Base-by-base conservation (phyloP, 2,797 vertebrate species). In the Salmo trutta region DNA sequence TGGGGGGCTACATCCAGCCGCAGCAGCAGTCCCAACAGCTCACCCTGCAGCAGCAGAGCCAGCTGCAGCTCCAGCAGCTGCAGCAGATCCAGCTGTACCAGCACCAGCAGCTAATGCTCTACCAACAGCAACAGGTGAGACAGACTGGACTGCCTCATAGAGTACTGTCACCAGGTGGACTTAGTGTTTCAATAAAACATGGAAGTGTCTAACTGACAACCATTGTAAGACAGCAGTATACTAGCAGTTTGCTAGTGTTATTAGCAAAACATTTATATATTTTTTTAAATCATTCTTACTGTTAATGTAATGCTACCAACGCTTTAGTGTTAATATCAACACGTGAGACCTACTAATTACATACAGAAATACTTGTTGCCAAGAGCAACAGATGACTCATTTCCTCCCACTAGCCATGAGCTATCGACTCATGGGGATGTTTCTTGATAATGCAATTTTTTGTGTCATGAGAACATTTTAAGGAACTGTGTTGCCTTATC, bases 51-150 rank as follows among this genome's bases (percentile, higher is more conserved):
- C 96, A 94, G 88, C 93, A 94, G 52, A 90, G 71, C 81, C 93
- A 95, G 19, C 86, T 94, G 68, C 93, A 95, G 81, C 93, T 94
- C 67, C 94, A 95, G 10, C 95, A 96, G 71, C 82, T 94, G 53
- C 92, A 95, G 77, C 95, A 96, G 70, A 82, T 94, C 51, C 92
- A 95, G 77, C 94, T 95, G 54, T 94, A 89, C 85, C 96, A 96
- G 84, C 95, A 96, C 84, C 92, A 93, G 36, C 96, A 96, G 84
- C 66, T 94, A 12, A 85, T 94, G 86, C 94, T 95, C 85, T 94
- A 93, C 84, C 94, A 95, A 79, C 91, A 89, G 33, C 92, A 92
- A 36, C 91, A 91, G 86, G 88, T 88, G 29, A 87, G 90, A 80
- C 12, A 64, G 21, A 19, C 0, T 6, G 12, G 2, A 59, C 52